These are phyloP conservation scores for Anadara kagoshimensis DNA, from an alignment of 1,140 invertebrate species.

Conservation along the genomic window DNA sequence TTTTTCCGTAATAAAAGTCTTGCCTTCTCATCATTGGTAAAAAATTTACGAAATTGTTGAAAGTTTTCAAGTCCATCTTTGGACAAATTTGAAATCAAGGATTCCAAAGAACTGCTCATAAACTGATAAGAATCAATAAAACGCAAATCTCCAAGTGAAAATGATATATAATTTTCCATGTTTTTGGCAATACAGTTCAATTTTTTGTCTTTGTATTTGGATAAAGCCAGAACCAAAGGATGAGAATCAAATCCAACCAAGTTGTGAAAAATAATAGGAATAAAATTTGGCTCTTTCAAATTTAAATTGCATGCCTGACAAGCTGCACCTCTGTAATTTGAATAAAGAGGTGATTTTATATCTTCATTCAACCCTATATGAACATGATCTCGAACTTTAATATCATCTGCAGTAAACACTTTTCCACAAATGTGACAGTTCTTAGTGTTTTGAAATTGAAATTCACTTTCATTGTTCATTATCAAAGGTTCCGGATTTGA, in stretches of 20 bases:
- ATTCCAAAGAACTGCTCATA: slow-evolving; percentile 21
- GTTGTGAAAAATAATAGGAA: slow-evolving; percentile 65
- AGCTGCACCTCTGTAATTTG: slow-evolving; percentile 39
- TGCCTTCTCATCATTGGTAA: slow-evolving; percentile 8
- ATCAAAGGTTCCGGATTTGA: slow-evolving; percentile 13
- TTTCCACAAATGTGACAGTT: slow-evolving; percentile 33
- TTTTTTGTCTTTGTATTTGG: slow-evolving; percentile 45
- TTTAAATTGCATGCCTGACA: slow-evolving; percentile 28
- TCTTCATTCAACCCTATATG: slow-evolving; percentile 27
- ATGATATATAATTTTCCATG: slow-evolving; percentile 63
- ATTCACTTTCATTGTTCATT: slow-evolving; percentile 13
- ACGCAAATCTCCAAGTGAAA: slow-evolving; percentile 19
- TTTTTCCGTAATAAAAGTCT: slow-evolving; percentile 32
- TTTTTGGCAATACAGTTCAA: slow-evolving; percentile 66
- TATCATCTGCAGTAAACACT: neutral
- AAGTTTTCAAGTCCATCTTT: slow-evolving; percentile 25
- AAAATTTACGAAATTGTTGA: slow-evolving; percentile 22
- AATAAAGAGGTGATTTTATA: slow-evolving; percentile 12
- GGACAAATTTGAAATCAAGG: slow-evolving; percentile 20
- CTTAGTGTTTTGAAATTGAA: slow-evolving; percentile 6
- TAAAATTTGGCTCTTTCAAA: slow-evolving; percentile 13
- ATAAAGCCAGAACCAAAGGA: slow-evolving; percentile 66
- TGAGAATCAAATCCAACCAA: slow-evolving; percentile 69
- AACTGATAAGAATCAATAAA: slow-evolving; percentile 35
- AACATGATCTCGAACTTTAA: slow-evolving; percentile 33